Evolutionary conservation across 23 tunicate genomes (phyloP), one percentile per base, ranked within the genome.

Genomic region (Oikopleura vanhoeffeni): DNA sequence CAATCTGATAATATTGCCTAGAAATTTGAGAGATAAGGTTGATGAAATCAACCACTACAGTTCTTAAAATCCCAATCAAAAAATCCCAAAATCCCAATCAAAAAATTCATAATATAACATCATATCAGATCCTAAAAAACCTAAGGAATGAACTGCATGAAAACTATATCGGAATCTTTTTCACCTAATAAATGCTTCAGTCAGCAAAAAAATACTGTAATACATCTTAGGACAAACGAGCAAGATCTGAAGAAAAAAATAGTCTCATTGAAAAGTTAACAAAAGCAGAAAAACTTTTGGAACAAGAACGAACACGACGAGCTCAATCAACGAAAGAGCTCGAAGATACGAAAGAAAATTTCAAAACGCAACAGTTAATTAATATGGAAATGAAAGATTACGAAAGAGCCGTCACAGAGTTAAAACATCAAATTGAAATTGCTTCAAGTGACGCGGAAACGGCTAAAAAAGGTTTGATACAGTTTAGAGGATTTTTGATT

Each of bases 361-460:
- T 71, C 79, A 71, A 71, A 71, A 71, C 79, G 2, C 79, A 71
- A 71, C 79, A 30, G 2, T 30, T 71, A 3, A 71, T 71, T 2
- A 71, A 71, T 71, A 71, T 71, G 79, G 79, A 71, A 71, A 71
- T 71, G 79, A 71, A 71, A 38, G 79, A 71, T 71, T 71, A 71
- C 38, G 79, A 71, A 30, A 18, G 79, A 30, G 27, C 79, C 38
- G 79, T 71, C 79, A 71, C 27, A 33, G 79, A 71, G 38, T 38
- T 71, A 2, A 71, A 71, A 71, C 27, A 71, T 13, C 79, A 13
- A 2, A 38, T 71, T 3, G 79, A 71, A 71, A 32, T 18, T 71
- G 79, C 79, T 4, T 2, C 27, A 28, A 30, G 4, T 18, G 79
- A 71, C 27, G 79, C 79, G 27, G 79, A 71, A 24, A 38, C 79